phyloP scores from a whole-genome alignment of 2,888 invertebrate genomes.

The Ametastegia equiseti region DNA sequence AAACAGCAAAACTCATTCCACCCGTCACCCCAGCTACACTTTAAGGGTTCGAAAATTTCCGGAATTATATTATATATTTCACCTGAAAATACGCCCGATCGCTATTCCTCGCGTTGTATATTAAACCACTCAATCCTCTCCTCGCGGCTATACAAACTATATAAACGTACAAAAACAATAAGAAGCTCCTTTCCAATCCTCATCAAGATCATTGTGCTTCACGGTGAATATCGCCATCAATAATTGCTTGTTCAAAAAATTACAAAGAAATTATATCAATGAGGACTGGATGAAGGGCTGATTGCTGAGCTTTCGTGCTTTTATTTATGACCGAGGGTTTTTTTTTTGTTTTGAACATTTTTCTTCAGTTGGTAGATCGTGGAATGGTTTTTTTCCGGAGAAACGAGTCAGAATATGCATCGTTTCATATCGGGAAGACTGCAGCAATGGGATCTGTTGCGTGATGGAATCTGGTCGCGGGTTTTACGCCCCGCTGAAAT shows the following conservation, averaged over 20 bases:
- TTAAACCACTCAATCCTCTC: too few relatives aligned
- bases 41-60: not conserved
- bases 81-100: not conserved
- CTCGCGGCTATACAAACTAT: too few relatives aligned
- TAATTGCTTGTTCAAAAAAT: not conserved
- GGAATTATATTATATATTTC: conserved; percentile 6
- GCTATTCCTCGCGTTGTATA: not conserved
- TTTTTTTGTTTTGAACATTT: not conserved
- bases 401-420: not conserved
- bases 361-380: not conserved
- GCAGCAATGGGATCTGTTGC: too few relatives aligned
- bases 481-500: not conserved
- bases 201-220: too few relatives aligned
- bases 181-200: too few relatives aligned
- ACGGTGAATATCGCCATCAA: not conserved
- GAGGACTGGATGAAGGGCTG: not conserved
- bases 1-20: conserved; percentile 28
- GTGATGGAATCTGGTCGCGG: not conserved
- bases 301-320: conserved; percentile 3
- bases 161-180: too few relatives aligned
- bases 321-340: not conserved
- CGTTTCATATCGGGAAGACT: too few relatives aligned
- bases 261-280: too few relatives aligned
- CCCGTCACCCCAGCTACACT: conserved; percentile 5
- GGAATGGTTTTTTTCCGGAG: not conserved